These are phyloP conservation scores for Heliothis virescens DNA, from an alignment of 1,140 invertebrate species.

Conservation along the genomic window DNA sequence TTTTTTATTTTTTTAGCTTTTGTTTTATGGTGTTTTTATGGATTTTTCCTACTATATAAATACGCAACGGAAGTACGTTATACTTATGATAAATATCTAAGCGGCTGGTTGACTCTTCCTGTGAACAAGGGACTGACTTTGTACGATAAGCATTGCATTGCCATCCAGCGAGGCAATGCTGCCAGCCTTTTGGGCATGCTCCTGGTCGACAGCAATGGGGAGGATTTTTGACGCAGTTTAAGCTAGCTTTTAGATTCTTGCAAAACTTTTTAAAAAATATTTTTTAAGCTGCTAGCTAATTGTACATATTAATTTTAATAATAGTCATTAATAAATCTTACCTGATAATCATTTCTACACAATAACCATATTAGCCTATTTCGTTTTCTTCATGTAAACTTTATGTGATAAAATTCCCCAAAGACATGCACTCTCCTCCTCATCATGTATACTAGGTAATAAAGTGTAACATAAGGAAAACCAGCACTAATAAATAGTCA, in stretches of 20 bases:
- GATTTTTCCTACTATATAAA: neutral
- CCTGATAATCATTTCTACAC: no score
- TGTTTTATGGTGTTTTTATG: neutral
- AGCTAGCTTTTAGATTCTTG: neutral
- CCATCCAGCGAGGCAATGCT: no score
- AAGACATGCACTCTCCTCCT: conserved; percentile 11
- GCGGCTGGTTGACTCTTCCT: no score
- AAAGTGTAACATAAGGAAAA: conserved; percentile 38
- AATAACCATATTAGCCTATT: neutral
- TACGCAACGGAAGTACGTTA: no score
- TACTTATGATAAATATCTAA: no score
- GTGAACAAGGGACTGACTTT: neutral
- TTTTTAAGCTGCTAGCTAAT: no score
- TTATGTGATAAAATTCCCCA: conserved; percentile 26
- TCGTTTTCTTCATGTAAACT: neutral
- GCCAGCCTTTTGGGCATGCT: no score
- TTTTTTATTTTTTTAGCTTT: conserved; percentile 1
- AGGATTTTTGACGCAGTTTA: neutral
- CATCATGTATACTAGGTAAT: conserved; percentile 29
- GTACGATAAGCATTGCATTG: neutral
- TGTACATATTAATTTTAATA: no score
- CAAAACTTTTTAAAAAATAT: neutral
- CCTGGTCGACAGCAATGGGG: no score
- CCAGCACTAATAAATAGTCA: conserved; percentile 4
- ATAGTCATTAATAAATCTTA: no score